A percentile compares a stretch with the other conserved stretches of the same genome.
These are phyloP conservation scores for Monomorium pharaonis DNA, from an alignment of 1,140 invertebrate species.

Conservation along the genomic window DNA sequence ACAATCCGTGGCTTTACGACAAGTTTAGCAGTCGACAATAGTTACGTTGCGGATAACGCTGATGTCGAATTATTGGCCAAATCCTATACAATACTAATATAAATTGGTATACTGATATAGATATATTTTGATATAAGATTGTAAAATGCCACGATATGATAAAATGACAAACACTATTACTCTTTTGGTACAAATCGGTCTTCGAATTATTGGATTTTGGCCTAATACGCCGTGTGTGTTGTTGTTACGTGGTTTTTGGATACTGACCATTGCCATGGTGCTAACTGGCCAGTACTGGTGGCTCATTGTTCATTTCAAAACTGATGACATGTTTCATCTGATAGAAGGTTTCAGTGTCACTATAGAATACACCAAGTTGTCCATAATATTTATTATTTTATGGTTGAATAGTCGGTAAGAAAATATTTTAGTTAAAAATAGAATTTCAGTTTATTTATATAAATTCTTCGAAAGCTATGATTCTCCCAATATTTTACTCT, in stretches of 20 bases:
- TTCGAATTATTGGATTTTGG: constrained; percentile 31
- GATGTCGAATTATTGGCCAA: background rate
- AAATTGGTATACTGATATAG: background rate
- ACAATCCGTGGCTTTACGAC: background rate
- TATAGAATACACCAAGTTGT: constrained; percentile 10
- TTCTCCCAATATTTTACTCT: background rate
- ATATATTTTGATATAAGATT: background rate
- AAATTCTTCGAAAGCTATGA: background rate
- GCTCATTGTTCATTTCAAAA: constrained; percentile 14
- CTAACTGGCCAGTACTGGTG: constrained; percentile 15
- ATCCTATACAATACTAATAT: background rate
- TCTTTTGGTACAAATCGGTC: constrained; percentile 25
- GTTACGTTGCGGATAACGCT: background rate
- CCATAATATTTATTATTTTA: constrained; percentile 18
- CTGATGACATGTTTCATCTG: background rate
- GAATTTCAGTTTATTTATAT: background rate
- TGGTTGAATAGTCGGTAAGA: constrained; percentile 48
- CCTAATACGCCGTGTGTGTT: background rate
- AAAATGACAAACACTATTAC: background rate
- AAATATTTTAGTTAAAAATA: background rate
- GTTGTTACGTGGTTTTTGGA: constrained; percentile 16
- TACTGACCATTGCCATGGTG: constrained; percentile 11
- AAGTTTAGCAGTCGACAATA: background rate
- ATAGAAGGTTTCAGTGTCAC: constrained; percentile 16
- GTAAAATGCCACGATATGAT: background rate